Evolutionary conservation across 2,797 vertebrate genomes (phyloP), one percentile per base, ranked within the genome.

Genomic region (Micromesistius poutassou): DNA sequence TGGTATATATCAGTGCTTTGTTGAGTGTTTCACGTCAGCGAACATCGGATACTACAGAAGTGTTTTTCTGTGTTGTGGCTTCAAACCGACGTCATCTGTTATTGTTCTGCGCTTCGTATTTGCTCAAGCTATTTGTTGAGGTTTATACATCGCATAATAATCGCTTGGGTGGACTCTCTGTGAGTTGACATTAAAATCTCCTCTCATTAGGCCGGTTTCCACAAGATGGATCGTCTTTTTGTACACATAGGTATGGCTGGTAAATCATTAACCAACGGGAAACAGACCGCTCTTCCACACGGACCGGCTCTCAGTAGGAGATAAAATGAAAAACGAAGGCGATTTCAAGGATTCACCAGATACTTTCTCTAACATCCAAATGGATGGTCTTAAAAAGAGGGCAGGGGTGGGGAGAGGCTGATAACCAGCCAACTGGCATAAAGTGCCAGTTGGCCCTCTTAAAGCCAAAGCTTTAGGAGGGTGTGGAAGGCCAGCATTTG

Each of bases 221-320:
- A 66, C 46, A 25, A 42, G 72, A 76, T 68, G 62, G 78, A 75
- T 55, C 19, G 55, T 82, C 74, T 79, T 50, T 80, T 74, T 86
- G 72, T 82, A 55, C 35, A 28, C 71, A 55, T 84, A 79, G 79
- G 81, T 79, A 74, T 28, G 9, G 81, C 73, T 30, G 76, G 88
- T 91, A 74, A 91, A 89, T 91, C 80, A 91, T 91, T 92, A 90
- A 89, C 90, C 50, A 36, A 77, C 78, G 9, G 62, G 62, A 28
- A 25, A 62, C 55, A 25, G 6, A 62, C 13, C 1, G 10, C 50
- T 80, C 78, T 77, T 3, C 75, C 31, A n/a, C 35, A 30, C 4
- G 78, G 33, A 68, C 40, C 35, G 68, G 9, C 42, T 77, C 46
- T 13, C 30, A n/a, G 68, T 31, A 74, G 62, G 5, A 62, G 38